Percentiles rank a stretch among this genome's conserved stretches.
These are phyloP conservation scores for Ophioninae sp. DNA, from an alignment of 2,888 invertebrate genomes.

Conservation along the genomic window DNA sequence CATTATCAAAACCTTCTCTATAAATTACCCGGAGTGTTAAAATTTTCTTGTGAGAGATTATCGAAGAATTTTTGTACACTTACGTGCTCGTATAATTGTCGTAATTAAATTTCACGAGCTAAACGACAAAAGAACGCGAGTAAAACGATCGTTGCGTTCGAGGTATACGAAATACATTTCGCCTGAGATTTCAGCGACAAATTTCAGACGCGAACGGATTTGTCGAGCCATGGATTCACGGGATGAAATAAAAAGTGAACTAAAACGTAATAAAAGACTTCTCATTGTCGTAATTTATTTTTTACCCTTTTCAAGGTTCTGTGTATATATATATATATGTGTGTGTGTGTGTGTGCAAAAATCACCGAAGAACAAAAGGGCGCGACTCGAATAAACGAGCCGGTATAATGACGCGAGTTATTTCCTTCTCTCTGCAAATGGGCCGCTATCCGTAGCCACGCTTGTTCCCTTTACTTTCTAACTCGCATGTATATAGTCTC, in stretches of 20 bases:
- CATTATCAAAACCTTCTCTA: not conserved
- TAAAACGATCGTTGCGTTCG: too few species aligned
- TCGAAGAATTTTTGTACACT: not conserved
- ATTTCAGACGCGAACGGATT: not conserved
- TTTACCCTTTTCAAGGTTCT: not conserved
- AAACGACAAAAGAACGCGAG: not conserved
- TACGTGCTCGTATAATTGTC: not conserved
- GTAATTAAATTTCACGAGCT: not conserved
- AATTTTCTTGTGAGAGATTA: not conserved
- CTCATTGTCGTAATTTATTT: not conserved
- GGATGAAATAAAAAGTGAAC: not conserved
- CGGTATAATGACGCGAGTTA: slow-evolving; percentile 2
- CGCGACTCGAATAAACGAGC: not conserved
- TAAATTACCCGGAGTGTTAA: not conserved
- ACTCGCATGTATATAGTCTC: slow-evolving; percentile 46
- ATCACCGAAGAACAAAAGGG: not conserved
- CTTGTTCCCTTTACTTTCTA: slow-evolving; percentile 57
- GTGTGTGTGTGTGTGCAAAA: not conserved
- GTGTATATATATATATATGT: not conserved
- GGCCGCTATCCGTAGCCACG: not conserved
- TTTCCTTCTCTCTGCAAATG: not conserved
- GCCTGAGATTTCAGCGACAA: too few species aligned
- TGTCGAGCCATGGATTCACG: not conserved
- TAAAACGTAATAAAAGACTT: not conserved
- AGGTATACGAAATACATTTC: too few species aligned